These are phyloP conservation scores for Pseudolaguvia tuberculata DNA, from an alignment of 2,113 vertebrate species.

Conservation along the genomic window DNA sequence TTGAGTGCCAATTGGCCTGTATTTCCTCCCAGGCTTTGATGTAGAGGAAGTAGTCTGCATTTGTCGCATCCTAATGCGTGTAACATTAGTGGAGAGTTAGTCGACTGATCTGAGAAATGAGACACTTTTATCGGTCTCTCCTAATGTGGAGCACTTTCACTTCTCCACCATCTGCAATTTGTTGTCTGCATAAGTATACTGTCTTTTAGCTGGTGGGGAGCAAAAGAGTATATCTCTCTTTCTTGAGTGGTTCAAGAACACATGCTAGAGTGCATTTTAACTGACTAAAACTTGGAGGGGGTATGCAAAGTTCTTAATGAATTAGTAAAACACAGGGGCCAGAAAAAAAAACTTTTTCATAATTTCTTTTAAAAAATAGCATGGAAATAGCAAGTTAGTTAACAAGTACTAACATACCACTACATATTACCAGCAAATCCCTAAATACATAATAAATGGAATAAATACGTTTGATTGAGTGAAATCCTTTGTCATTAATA, in stretches of 20 bases:
- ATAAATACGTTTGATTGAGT: too few species aligned
- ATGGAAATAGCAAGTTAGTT: background rate
- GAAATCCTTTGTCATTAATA: too few species aligned
- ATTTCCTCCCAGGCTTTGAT: conserved; percentile 43
- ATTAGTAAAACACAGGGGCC: background rate
- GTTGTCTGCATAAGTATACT: conserved; percentile 27
- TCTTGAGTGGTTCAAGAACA: conserved; percentile 1
- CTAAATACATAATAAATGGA: too few species aligned
- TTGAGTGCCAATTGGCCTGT: conserved; percentile 45
- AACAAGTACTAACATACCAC: too few species aligned
- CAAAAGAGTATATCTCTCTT: background rate
- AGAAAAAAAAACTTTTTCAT: background rate
- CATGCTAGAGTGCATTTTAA: background rate
- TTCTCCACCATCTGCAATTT: conserved; percentile 40
- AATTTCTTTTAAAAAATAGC: background rate
- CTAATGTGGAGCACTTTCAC: conserved; percentile 42
- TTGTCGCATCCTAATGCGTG: conserved; percentile 44
- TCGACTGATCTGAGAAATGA: conserved; percentile 36
- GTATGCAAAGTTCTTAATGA: background rate
- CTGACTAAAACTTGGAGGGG: background rate
- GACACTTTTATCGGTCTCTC: conserved; percentile 28
- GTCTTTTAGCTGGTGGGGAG: conserved; percentile 15
- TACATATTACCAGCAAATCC: too few species aligned
- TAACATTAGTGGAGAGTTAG: conserved; percentile 47
- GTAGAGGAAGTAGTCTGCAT: conserved; percentile 40